phyloP scores from a whole-genome alignment of 2,888 invertebrate species.

The Ectemnius continuus region DNA sequence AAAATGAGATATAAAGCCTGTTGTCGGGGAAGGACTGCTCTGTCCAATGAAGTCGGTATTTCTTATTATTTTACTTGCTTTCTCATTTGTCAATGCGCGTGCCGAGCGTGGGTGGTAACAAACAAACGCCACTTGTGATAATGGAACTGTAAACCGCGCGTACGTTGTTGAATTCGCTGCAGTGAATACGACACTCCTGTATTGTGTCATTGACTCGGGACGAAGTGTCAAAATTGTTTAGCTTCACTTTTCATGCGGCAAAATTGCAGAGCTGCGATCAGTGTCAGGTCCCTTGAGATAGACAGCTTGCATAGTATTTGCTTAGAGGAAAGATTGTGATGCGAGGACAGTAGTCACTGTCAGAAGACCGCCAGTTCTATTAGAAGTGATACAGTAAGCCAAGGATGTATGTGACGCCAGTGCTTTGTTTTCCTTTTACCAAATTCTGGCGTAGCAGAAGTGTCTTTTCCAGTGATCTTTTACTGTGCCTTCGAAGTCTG shows the following conservation, averaged over 20 bases:
- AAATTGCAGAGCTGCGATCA: constrained; percentile 8
- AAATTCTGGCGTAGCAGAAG: constrained; percentile 19
- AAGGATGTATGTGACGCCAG: constrained; percentile 57
- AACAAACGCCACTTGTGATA: constrained; percentile 9
- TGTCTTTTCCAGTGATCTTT: constrained; percentile 27
- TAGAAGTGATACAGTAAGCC: constrained; percentile 29
- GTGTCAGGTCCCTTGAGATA: no score
- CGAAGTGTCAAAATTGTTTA: constrained; percentile 64
- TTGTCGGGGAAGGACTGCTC: constrained; percentile 45
- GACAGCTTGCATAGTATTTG: no score
- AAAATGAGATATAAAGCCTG: constrained; percentile 48
- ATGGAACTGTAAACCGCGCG: constrained; percentile 15
- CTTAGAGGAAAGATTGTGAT: constrained; percentile 3
- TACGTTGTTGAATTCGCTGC: constrained; percentile 35
- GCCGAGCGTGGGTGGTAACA: constrained; percentile 36
- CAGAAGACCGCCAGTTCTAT: constrained; percentile 25
- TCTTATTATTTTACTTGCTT: constrained; percentile 36
- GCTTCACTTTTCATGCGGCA: constrained; percentile 16
- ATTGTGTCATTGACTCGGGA: constrained; percentile 67
- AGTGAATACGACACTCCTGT: constrained; percentile 43
- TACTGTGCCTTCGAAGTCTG: constrained; percentile 13
- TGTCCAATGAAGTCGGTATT: constrained; percentile 44
- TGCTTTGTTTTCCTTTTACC: constrained; percentile 53
- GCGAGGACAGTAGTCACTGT: constrained; percentile 23
- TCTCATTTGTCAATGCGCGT: constrained; percentile 27